Conservation (phyloP, 2,888 invertebrate genomes). For the Trachelus tabidus region DNA sequence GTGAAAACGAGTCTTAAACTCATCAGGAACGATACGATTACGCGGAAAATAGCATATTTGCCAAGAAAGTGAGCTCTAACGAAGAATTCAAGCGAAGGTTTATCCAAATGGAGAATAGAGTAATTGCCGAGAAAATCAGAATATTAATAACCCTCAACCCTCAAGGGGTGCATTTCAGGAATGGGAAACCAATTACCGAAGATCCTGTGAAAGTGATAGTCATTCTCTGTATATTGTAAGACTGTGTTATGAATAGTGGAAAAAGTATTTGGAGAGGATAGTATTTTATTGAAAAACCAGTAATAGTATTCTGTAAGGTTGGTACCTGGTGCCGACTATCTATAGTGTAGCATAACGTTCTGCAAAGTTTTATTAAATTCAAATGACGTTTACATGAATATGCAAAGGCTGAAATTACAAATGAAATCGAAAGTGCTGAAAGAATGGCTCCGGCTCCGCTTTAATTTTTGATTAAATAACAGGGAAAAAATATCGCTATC, state of each 20-base stretch:
- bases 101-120: background rate
- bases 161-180: background rate
- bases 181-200: background rate
- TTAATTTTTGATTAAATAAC: constrained; percentile 1
- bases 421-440: background rate
- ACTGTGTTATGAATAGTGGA: background rate
- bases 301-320: background rate
- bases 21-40: background rate
- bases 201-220: background rate
- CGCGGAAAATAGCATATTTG: background rate
- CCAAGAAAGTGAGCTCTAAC: background rate
- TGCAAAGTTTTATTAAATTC: constrained; percentile 1
- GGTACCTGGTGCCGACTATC: background rate
- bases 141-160: background rate
- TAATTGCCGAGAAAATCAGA: background rate
- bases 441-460: background rate
- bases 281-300: background rate
- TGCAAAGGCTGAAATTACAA: background rate
- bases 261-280: background rate
- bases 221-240: background rate
- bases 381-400: background rate
- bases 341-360: background rate
- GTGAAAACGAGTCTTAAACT: background rate
- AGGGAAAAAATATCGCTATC: background rate
- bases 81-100: background rate